Evolutionary conservation across 2,113 vertebrate genomes (phyloP), one percentile per base, ranked within the genome.

Genomic region (Tinamus guttatus): DNA sequence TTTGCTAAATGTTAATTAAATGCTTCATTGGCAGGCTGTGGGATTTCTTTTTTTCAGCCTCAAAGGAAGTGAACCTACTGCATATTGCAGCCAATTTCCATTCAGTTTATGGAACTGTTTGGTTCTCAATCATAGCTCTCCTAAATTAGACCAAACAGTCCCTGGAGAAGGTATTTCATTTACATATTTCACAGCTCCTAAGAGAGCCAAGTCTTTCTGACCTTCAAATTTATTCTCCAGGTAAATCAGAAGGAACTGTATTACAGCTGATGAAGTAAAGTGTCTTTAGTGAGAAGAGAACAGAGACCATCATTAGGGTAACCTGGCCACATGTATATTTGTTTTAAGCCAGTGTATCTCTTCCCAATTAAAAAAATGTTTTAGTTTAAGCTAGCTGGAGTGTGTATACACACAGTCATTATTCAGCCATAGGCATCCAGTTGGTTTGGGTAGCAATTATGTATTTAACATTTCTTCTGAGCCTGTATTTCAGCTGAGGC

Each of bases 1-100:
- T 89, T 76, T 52, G 41, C 20, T 91, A 80, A 76, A 83, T 62
- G 88, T 68, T 93, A 93, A 94, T 91, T 91, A 91, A 86, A 43
- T 38, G 41, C 63, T 68, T 58, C 73, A 5, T 27, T 76, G 73
- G 38, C 63, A 89, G 58, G 5, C 71, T 79, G 15, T 22, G 45
- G 52, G 27, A 16, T 58, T 60, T 49, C 49, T 49, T 49, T 49
- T 74, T 85, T 82, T 47, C 63, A 58, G 62, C 70, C 84, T 90
- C 83, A 51, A 76, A 71, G 47, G 30, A 30, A 76, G 41, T 14
- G 51, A 78, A 74, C 24, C 75, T 49, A 22, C 27, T 19, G 79
- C 27, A 60, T 69, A 40, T 69, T 60, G 49, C 83, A 85, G 56
- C 65, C 75, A 64, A 38, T 69, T 87, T 87, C 51, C 49, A 54